Conservation (phyloP, 2,113 vertebrate genomes). For the Eurystomus gularis region DNA sequence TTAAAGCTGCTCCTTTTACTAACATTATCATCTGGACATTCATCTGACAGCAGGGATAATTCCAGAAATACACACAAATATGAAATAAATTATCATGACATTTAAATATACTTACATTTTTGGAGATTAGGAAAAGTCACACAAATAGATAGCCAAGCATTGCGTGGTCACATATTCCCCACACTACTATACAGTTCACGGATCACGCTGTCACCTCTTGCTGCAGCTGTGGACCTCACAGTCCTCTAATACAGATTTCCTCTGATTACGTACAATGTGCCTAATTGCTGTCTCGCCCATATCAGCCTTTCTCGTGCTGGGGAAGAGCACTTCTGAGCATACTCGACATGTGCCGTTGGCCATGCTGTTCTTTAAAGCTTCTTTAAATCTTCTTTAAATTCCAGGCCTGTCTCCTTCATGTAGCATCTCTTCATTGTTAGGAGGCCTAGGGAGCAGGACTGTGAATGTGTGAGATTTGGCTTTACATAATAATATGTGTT, state of each 20-base stretch:
- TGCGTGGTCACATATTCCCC: background rate
- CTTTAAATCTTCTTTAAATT: background rate
- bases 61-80: background rate
- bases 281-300: background rate
- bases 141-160: background rate
- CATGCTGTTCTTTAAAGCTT: background rate
- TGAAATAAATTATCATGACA: background rate
- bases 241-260: rapidly evolving
- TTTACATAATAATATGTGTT: background rate
- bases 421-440: background rate
- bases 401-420: background rate
- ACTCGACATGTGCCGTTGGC: background rate
- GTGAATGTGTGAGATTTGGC: background rate
- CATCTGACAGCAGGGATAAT: background rate
- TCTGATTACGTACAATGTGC: background rate
- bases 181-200: background rate
- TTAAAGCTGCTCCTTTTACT: background rate
- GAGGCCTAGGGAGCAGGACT: background rate
- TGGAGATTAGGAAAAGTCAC: background rate
- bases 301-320: background rate
- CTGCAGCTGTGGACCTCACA: background rate
- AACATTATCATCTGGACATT: background rate
- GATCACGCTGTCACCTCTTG: background rate
- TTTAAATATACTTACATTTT: background rate
- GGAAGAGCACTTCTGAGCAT: background rate